Conservation (phyloP, 2,797 vertebrate species). For the Chanos chanos region DNA sequence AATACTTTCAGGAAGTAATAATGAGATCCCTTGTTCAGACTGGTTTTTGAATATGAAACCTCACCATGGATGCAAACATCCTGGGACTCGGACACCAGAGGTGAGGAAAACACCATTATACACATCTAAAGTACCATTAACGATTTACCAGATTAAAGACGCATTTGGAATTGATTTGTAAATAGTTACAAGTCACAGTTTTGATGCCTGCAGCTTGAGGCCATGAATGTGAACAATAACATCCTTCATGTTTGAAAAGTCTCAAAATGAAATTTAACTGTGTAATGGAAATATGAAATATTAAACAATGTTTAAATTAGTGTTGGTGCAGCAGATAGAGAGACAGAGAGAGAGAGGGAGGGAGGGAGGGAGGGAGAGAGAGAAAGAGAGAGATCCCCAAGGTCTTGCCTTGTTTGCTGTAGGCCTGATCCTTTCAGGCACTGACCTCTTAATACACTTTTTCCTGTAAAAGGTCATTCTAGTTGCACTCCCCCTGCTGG, state of each 20-base stretch:
- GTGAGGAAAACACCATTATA: constrained; percentile 59
- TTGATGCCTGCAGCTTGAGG: constrained; percentile 28
- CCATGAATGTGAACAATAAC: constrained; percentile 32
- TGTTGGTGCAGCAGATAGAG: too few relatives aligned
- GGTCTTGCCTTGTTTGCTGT: too few relatives aligned
- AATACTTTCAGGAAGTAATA: constrained; percentile 47
- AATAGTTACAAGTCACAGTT: constrained; percentile 42
- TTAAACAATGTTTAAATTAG: too few relatives aligned
- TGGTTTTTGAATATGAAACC: constrained; percentile 47
- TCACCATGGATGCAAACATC: constrained; percentile 44
- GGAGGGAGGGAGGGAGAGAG: too few relatives aligned
- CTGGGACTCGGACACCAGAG: constrained; percentile 45
- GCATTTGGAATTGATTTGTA: constrained; percentile 43
- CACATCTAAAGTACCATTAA: constrained; percentile 49
- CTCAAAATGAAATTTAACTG: background rate
- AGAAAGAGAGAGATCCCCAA: too few relatives aligned
- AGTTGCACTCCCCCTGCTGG: constrained; percentile 23
- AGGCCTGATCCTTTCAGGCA: background rate
- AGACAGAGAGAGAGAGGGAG: too few relatives aligned
- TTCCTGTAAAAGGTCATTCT: constrained; percentile 5
- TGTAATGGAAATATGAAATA: too few relatives aligned
- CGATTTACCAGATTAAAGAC: constrained; percentile 49
- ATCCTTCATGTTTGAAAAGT: constrained; percentile 17
- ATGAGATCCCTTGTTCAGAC: constrained; percentile 49
- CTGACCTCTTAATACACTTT: background rate